Percentiles rank a stretch among this genome's conserved stretches.
Evolutionary conservation across 2,888 invertebrate species (phyloP).

Genomic region (Lobophora halterata): DNA sequence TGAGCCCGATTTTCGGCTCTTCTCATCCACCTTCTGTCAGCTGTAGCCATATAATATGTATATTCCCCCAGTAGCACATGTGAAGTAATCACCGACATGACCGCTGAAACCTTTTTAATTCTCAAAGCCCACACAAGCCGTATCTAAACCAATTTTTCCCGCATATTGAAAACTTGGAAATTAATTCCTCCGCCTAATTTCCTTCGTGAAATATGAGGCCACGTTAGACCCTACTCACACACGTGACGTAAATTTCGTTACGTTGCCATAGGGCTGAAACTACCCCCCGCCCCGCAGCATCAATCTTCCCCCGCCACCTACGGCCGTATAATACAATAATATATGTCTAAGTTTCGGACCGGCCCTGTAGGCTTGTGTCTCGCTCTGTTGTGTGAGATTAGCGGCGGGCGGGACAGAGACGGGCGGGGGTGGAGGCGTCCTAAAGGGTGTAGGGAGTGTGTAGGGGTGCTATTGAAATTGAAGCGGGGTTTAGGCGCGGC

Average conservation of each 20-base stretch:
- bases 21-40: too few relatives aligned
- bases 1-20: too few relatives aligned
- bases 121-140: constrained; percentile 49
- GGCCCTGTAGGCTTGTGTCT: constrained; percentile 71
- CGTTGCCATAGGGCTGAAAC: constrained; percentile 77
- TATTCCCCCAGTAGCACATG: constrained; percentile 1
- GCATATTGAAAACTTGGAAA: constrained; percentile 67
- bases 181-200: constrained; percentile 77
- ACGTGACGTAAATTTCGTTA: constrained; percentile 74
- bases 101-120: constrained; percentile 64
- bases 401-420: constrained; percentile 44
- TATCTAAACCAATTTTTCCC: constrained; percentile 59
- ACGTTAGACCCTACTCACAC: constrained; percentile 52
- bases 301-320: constrained; percentile 80
- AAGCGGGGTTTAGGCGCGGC: constrained; percentile 80
- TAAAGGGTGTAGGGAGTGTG: constrained; percentile 79
- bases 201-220: constrained; percentile 73
- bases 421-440: constrained; percentile 68
- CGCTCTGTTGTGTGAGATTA: constrained; percentile 37
- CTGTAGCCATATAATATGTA: neutral
- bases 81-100: constrained; percentile 27
- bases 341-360: constrained; percentile 81
- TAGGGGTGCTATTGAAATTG: constrained; percentile 80
- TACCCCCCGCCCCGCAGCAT: constrained; percentile 69
- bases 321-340: constrained; percentile 79